Base-by-base conservation (phyloP, 2,113 vertebrate species). In the Callopanchax toddi region DNA sequence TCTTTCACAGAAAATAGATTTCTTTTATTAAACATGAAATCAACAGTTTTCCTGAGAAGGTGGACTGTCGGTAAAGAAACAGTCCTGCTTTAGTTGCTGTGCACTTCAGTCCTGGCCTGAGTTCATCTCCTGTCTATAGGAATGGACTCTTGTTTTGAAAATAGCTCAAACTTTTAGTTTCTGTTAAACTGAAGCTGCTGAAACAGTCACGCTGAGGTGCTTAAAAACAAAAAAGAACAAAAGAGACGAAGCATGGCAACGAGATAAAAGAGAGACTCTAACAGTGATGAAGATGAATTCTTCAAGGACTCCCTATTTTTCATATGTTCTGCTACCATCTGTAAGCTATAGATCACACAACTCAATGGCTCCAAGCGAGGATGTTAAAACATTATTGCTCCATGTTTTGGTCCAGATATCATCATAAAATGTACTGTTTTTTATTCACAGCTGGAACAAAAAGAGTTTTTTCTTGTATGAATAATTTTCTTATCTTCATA, bases 401-500 rank as follows among this genome's bases (percentile, higher is more conserved):
- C 1, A 11, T 71, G 46, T 82, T 79, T 79, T 54, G 54, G 62
- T 69, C 67, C 49, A 50, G 34, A 44, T 23, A 79, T 53, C 23
- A 43, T 59, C 43, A 56, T 62, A 22, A 69, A 71, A 22, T 70
- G 73, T 66, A 11, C 29, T 25, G 63, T 34, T 59, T 29, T 46
- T 54, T 45, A 11, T 0, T 1, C 52, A 64, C 55, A 59, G 68
- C 71, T 73, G 59, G 62, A 36, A 45, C 71, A 64, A 72, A 65
- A 52, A 74, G 67, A 60, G 50, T 55, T 21, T 65, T 50, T 42
- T 0, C n/a, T n/a, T n/a, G n/a, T n/a, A n/a, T n/a, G n/a, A n/a
- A 13, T 56, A 57, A 78, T 80, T 61, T 77, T 74, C 56, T 74
- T 42, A 48, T 62, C n/a, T n/a, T n/a, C n/a, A n/a, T n/a, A n/a